phyloP scores from a whole-genome alignment of 2,888 invertebrate genomes.

The Netelia fuscicornis region DNA sequence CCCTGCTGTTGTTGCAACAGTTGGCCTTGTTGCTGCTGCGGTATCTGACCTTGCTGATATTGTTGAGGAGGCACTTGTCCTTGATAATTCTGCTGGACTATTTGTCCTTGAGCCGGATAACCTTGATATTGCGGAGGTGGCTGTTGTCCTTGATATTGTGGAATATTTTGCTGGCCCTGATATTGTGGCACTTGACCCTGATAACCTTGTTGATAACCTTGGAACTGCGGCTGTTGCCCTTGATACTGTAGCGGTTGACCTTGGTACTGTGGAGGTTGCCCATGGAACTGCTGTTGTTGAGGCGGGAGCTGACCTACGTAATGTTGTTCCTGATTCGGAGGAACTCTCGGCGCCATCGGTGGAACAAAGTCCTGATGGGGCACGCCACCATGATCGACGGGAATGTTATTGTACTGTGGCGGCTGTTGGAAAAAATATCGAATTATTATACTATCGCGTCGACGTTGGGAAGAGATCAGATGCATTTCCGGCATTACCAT shows the following conservation, averaged over 20 bases:
- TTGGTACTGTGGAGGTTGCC: constrained; percentile 60
- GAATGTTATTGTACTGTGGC: constrained; percentile 69
- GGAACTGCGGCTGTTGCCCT: constrained; percentile 71
- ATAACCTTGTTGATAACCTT: constrained; percentile 73
- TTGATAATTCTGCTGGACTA: constrained; percentile 70
- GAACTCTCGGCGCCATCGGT: constrained; percentile 68
- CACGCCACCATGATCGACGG: constrained; percentile 55
- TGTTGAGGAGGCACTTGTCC: constrained; percentile 72
- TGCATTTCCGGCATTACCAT: not conserved
- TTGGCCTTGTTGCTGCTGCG: constrained; percentile 61
- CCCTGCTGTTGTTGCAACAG: constrained; percentile 69
- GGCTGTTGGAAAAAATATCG: constrained; percentile 70
- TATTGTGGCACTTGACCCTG: constrained; percentile 69
- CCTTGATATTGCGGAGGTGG: constrained; percentile 69
- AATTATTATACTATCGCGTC: not conserved
- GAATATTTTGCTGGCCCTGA: constrained; percentile 63
- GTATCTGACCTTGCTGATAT: constrained; percentile 72
- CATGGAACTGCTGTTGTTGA: constrained; percentile 52
- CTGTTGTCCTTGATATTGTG: constrained; percentile 69
- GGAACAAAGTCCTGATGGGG: constrained; percentile 67
- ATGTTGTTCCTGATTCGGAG: constrained; percentile 53
- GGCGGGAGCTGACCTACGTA: constrained; percentile 40
- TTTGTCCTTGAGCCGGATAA: constrained; percentile 62
- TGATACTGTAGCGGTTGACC: constrained; percentile 67
- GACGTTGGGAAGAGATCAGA: not conserved